Conservation (phyloP, 1,140 invertebrate genomes). For the Carposina sasakii region DNA sequence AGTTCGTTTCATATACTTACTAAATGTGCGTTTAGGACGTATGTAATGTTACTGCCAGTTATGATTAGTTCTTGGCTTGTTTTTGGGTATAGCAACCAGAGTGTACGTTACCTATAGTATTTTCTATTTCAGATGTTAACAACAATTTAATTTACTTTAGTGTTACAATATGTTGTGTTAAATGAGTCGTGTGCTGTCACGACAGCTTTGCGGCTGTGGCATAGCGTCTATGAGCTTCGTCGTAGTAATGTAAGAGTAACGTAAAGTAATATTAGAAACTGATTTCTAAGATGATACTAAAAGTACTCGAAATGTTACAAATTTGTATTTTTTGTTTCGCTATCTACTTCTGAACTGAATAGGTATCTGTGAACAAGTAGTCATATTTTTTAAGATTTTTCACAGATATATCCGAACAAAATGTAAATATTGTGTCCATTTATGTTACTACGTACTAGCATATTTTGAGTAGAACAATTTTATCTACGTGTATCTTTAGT, state of each 20-base stretch:
- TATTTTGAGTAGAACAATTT: no score
- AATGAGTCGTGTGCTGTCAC: conserved; percentile 30
- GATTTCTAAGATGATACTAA: conserved; percentile 63
- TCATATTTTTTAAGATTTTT: no score
- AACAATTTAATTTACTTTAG: no score
- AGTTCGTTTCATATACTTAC: conserved; percentile 23
- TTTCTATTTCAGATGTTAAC: conserved; percentile 64
- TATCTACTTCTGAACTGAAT: not conserved
- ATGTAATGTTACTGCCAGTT: not conserved
- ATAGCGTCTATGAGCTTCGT: conserved; percentile 64
- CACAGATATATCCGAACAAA: no score
- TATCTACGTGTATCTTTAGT: no score
- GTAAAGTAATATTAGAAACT: conserved; percentile 59
- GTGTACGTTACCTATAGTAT: conserved; percentile 16
- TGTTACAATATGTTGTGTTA: conserved; percentile 48
- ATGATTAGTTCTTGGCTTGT: no score
- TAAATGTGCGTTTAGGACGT: not conserved
- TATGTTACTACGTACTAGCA: no score
- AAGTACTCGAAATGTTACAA: conserved; percentile 68
- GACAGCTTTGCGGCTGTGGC: conserved; percentile 46
- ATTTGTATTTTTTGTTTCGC: conserved; percentile 54
- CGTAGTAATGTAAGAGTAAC: conserved; percentile 60
- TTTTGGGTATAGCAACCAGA: no score
- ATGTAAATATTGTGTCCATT: no score
- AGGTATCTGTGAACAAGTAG: no score